Evolutionary conservation across 2,797 vertebrate species (phyloP).

Genomic region (Protonibea diacanthus): DNA sequence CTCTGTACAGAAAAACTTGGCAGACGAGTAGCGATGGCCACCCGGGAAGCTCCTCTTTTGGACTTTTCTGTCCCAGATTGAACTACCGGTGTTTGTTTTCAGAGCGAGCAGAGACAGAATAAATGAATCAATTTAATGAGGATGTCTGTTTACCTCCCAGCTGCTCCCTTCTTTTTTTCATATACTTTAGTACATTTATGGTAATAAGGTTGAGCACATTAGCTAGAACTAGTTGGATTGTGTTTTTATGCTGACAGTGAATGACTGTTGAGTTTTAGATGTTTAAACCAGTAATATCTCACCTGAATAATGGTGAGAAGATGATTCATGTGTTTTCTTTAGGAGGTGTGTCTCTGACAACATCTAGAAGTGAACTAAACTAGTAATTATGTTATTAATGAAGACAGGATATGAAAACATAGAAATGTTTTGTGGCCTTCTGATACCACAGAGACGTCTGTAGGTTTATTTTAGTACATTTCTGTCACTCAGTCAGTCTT

Average conservation of each 20-base stretch:
- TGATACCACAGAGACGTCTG: not conserved
- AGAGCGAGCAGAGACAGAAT: slow-evolving; percentile 36
- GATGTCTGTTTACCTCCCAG: not conserved
- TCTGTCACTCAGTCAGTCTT: not conserved
- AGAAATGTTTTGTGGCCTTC: not conserved
- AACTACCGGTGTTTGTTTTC: slow-evolving; percentile 39
- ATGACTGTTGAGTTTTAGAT: not conserved
- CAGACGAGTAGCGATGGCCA: slow-evolving; percentile 29
- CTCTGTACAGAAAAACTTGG: slow-evolving; percentile 27
- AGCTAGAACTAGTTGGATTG: not conserved
- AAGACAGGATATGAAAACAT: not conserved
- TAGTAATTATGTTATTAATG: not conserved
- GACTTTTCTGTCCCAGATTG: slow-evolving; percentile 8
- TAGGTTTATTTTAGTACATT: not conserved
- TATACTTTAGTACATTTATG: not conserved
- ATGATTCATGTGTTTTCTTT: not conserved
- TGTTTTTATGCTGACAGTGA: not conserved
- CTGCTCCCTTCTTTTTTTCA: not conserved
- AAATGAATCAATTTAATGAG: slow-evolving; percentile 21
- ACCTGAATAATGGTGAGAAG: not conserved
- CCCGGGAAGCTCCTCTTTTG: slow-evolving; percentile 24
- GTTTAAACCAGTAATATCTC: not conserved
- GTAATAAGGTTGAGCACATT: not conserved
- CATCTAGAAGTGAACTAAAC: not conserved
- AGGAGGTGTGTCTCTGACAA: not conserved